Percentiles rank a stretch among this genome's conserved stretches.
Conservation (phyloP, 2,888 invertebrate species). For the Bembecia ichneumoniformis region DNA sequence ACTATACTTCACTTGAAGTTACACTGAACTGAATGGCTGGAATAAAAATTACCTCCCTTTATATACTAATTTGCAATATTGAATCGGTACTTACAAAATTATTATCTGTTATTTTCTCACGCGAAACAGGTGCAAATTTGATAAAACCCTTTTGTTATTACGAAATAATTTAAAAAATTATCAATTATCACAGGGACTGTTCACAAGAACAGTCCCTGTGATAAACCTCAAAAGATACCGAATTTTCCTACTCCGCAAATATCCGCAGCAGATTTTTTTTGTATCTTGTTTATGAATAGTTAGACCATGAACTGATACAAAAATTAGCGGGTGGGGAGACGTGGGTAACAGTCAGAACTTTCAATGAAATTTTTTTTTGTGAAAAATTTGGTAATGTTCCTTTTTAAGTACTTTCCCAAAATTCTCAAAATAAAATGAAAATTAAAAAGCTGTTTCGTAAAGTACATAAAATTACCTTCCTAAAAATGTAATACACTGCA, state of each 20-base stretch:
- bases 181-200: background rate
- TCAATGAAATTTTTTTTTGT: background rate
- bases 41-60: too few species aligned
- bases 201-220: background rate
- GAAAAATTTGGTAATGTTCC: background rate
- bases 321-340: background rate
- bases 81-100: background rate
- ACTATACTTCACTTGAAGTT: too few species aligned
- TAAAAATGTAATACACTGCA: background rate
- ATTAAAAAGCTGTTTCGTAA: background rate
- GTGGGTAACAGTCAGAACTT: background rate
- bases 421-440: background rate
- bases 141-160: too few species aligned
- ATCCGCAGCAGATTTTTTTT: background rate
- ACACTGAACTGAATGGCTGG: background rate
- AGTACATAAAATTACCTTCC: background rate
- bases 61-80: background rate
- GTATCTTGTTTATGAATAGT: background rate
- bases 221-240: background rate
- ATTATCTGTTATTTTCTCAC: background rate
- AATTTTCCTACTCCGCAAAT: background rate
- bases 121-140: background rate
- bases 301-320: background rate
- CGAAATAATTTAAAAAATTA: background rate
- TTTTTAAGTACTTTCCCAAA: background rate